Evolutionary conservation across 2,113 vertebrate species (phyloP).

Genomic region (Oreamnos americanus): DNA sequence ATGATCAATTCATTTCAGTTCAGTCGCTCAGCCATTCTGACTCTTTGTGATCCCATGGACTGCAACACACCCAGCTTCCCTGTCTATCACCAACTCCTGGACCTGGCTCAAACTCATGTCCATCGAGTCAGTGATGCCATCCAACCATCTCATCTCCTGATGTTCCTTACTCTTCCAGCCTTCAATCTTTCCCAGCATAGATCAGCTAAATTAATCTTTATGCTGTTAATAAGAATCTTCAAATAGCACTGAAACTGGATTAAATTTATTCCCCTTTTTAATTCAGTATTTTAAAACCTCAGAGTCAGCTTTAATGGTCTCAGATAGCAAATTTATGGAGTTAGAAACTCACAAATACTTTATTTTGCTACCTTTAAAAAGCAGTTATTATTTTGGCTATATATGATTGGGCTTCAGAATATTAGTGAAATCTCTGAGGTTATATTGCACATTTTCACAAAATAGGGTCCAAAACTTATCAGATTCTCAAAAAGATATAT

Average conservation of each 20-base stretch:
- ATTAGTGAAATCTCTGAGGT: background rate
- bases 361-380: background rate
- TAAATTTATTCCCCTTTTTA: background rate
- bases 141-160: background rate
- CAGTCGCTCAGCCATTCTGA: background rate
- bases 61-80: background rate
- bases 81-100: background rate
- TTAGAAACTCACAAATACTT: background rate
- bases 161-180: background rate
- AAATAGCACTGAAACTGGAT: background rate
- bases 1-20: background rate
- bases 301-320: background rate
- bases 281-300: background rate
- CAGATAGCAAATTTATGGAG: background rate
- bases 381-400: background rate
- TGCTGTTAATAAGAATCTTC: background rate
- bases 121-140: accelerated
- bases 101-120: background rate
- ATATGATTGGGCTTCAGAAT: background rate
- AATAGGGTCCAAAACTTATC: background rate
- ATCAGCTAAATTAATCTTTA: background rate
- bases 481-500: background rate
- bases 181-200: background rate
- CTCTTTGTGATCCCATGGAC: background rate
- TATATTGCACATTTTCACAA: background rate